Conservation (phyloP, 2,113 vertebrate genomes). For the Zosterops lateralis region DNA sequence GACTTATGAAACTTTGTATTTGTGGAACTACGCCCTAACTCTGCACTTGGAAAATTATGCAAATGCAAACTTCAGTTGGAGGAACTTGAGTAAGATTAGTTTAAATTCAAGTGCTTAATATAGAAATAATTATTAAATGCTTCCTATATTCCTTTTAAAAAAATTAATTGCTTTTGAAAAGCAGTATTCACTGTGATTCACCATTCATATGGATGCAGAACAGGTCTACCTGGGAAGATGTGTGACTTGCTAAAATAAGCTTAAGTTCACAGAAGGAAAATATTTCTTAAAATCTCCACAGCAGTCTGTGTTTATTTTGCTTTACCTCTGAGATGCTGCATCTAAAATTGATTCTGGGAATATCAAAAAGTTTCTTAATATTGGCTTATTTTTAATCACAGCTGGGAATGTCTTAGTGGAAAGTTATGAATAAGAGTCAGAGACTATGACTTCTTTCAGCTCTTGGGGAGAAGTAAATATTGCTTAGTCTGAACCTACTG, state of each 20-base stretch:
- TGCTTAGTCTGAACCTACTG: not conserved
- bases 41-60: not conserved
- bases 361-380: constrained; percentile 35
- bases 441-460: constrained; percentile 45
- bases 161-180: not conserved
- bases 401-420: constrained; percentile 30
- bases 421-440: constrained; percentile 21
- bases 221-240: not conserved
- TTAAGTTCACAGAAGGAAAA: not conserved
- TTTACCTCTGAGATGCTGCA: constrained; percentile 3
- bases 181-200: not conserved
- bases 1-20: not conserved
- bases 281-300: not conserved
- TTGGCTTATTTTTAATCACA: constrained; percentile 45
- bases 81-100: not conserved
- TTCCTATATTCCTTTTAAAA: not conserved
- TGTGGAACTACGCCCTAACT: not conserved
- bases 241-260: not conserved
- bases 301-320: constrained; percentile 11
- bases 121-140: not conserved
- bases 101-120: not conserved
- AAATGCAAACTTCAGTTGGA: not conserved
- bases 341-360: constrained; percentile 25
- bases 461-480: constrained; percentile 19
- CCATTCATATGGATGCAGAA: not conserved